Evolutionary conservation across 1,140 invertebrate species (phyloP).

Genomic region (Drosophila saltans): DNA sequence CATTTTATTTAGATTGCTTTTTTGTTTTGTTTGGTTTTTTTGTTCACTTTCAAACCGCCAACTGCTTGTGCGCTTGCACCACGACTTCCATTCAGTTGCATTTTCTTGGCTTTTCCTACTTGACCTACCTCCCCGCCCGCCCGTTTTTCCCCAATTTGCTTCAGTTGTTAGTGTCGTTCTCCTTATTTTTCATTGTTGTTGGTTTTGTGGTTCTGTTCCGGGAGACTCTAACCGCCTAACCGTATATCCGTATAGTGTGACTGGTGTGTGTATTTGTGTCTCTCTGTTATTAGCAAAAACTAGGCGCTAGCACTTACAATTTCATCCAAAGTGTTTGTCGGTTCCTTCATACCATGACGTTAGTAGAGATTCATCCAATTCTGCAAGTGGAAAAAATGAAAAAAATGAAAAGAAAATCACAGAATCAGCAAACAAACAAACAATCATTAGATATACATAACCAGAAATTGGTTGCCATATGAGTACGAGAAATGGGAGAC

Average conservation of each 20-base stretch:
- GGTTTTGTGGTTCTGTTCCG: neutral
- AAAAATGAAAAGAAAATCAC: constrained; percentile 28
- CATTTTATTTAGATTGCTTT: constrained; percentile 78
- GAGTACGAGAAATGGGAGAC: constrained; percentile 4
- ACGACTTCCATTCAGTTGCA: constrained; percentile 53
- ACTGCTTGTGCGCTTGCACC: constrained; percentile 53
- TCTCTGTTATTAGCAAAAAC: constrained; percentile 35
- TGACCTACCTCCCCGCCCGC: neutral
- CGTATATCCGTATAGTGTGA: neutral
- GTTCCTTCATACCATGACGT: constrained; percentile 83
- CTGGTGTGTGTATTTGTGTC: neutral
- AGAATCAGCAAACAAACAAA: constrained; percentile 64
- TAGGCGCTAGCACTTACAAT: constrained; percentile 75
- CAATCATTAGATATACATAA: constrained; percentile 70
- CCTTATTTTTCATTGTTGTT: neutral
- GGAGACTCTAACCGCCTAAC: no score
- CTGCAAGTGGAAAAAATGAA: constrained; percentile 53
- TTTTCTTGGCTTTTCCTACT: constrained; percentile 46
- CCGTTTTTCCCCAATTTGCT: neutral
- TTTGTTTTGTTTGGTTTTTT: constrained; percentile 8
- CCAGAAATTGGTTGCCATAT: constrained; percentile 12
- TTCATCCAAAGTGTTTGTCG: constrained; percentile 83
- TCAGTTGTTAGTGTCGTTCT: neutral
- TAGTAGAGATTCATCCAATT: constrained; percentile 74
- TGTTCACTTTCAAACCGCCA: constrained; percentile 44